Percentiles rank a stretch among this genome's conserved stretches.
Evolutionary conservation across 2,888 invertebrate genomes (phyloP).

Genomic region (Synanthedon andrenaeformis): DNA sequence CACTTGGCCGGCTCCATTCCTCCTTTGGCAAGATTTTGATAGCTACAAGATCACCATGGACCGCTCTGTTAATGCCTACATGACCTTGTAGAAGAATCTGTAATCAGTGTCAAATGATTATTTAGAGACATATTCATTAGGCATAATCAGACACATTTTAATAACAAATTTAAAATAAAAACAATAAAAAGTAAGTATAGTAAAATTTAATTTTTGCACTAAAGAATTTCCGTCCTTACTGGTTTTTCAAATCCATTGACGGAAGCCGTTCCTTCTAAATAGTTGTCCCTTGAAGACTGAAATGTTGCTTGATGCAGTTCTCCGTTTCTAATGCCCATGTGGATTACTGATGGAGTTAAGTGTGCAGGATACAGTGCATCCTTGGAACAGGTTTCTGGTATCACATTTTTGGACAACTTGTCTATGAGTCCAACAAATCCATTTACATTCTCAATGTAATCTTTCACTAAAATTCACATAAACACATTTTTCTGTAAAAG

Average conservation of each 20-base stretch:
- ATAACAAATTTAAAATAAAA: too few species aligned
- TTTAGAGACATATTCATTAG: neutral
- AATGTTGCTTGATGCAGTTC: slow-evolving; percentile 84
- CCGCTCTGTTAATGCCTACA: slow-evolving; percentile 88
- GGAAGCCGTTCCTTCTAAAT: slow-evolving; percentile 89
- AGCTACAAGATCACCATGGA: slow-evolving; percentile 95
- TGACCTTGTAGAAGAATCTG: slow-evolving; percentile 89
- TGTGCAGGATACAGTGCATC: slow-evolving; percentile 87
- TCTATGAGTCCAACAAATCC: slow-evolving; percentile 80
- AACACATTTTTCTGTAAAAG: neutral
- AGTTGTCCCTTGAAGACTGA: slow-evolving; percentile 91
- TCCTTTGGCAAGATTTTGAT: slow-evolving; percentile 88
- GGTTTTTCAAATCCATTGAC: slow-evolving; percentile 84
- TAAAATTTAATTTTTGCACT: neutral
- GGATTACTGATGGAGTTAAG: slow-evolving; percentile 80
- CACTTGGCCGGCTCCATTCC: slow-evolving; percentile 93
- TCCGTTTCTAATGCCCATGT: slow-evolving; percentile 83
- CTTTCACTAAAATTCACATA: slow-evolving; percentile 59
- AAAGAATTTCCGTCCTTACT: slow-evolving; percentile 56
- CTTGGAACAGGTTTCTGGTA: slow-evolving; percentile 69
- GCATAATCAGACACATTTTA: neutral
- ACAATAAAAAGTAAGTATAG: neutral
- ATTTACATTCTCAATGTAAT: slow-evolving; percentile 82
- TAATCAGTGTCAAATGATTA: slow-evolving; percentile 7
- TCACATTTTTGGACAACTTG: slow-evolving; percentile 80